Base-by-base conservation (phyloP, 2,113 vertebrate genomes). In the Fulmarus glacialis region DNA sequence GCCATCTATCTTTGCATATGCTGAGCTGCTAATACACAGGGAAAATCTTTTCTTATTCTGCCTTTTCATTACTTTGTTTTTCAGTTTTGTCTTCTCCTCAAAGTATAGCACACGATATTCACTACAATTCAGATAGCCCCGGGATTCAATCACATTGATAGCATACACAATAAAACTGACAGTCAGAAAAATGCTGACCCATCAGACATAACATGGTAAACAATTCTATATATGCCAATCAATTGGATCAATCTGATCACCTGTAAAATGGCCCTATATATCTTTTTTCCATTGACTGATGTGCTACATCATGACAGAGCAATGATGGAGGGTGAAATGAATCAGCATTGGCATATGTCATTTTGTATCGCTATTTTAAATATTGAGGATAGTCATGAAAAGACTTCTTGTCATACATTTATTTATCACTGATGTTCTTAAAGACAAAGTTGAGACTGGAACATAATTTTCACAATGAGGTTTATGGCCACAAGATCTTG, bases 311-410 rank as follows among this genome's bases (percentile, higher is more conserved):
- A 15, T 72, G 89, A 72, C 40, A 78, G 19, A 48, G 9, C 32
- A 71, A 93, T 92, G 80, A 91, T n/a, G 27, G 43, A 93, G 11
- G 15, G 15, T 59, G 79, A 91, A 94, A 83, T 45, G 60, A 68
- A 78, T 87, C 15, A 27, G 4, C 67, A 89, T 91, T 67, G 68
- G 18, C 75, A 64, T 78, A 67, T 71, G 45, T 93, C 56, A 43
- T 63, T 53, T 89, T 77, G 52, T 80, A 68, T 22, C 5, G 6
- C 14, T 87, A 21, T 80, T 93, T 95, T 95, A 73, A 97, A 92
- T 94, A 92, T 80, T 83, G 55, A 82, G 22, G 59, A 50, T 82
- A 88, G 82, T 80, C 18, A 12, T 94, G 78, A 95, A 90, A 95
- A 77, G 15, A 5, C 53, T 53, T 80, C 22, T 47, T 94, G 70